Evolutionary conservation across 2,113 vertebrate genomes (phyloP).

Genomic region (Falcunculus frontatus): DNA sequence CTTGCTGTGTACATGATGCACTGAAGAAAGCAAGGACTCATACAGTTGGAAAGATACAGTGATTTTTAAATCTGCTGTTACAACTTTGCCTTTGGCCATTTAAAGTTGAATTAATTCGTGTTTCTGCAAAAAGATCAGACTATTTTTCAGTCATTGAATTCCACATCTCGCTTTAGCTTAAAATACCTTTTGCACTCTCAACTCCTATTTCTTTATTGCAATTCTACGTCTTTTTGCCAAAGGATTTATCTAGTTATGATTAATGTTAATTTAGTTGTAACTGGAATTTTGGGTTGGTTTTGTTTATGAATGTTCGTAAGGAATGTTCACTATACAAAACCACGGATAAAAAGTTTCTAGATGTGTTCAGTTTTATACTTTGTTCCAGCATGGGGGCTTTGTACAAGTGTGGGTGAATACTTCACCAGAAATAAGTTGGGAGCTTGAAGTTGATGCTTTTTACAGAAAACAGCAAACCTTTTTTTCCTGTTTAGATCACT

Average conservation of each 20-base stretch:
- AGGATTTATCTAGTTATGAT: background rate
- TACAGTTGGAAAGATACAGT: background rate
- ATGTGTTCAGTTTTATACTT: background rate
- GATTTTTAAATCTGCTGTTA: background rate
- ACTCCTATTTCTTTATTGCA: background rate
- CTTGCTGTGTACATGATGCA: background rate
- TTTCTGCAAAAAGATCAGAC: background rate
- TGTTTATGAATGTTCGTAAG: background rate
- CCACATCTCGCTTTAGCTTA: background rate
- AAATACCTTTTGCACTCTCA: background rate
- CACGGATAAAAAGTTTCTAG: background rate
- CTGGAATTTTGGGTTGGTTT: background rate
- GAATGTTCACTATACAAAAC: background rate
- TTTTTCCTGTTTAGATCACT: background rate
- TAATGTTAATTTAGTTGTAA: background rate
- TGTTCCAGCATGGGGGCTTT: background rate
- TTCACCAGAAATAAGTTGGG: background rate
- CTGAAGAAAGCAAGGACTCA: background rate
- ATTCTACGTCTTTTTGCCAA: background rate
- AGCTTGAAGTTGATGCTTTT: background rate
- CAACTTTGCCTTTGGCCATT: background rate
- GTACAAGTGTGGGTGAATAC: background rate
- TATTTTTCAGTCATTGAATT: background rate
- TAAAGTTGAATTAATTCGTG: background rate
- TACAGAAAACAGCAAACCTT: background rate